phyloP scores from a whole-genome alignment of 2,888 invertebrate genomes.

The Diarsia mendica region DNA sequence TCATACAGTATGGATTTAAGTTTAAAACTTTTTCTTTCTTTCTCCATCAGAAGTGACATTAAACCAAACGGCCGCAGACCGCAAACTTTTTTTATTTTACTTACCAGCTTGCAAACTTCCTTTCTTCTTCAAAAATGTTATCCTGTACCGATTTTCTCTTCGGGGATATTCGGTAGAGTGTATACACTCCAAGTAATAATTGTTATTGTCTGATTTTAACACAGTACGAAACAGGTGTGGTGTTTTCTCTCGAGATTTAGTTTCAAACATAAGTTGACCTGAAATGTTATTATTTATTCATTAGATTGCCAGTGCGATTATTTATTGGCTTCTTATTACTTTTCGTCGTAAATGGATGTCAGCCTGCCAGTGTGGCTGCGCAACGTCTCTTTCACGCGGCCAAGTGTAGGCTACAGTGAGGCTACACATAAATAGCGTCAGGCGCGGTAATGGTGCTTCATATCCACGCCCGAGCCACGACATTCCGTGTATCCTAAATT shows the following conservation, averaged over 20 bases:
- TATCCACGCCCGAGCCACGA: no score
- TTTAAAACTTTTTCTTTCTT: no score
- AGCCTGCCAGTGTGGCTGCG: no score
- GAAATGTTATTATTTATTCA: neutral
- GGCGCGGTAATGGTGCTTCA: no score
- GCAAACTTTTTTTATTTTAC: neutral
- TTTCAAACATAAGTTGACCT: slow-evolving; percentile 9
- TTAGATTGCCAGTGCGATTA: neutral
- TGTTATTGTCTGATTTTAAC: slow-evolving; percentile 17
- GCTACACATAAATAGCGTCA: no score
- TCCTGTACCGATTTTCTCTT: slow-evolving; percentile 33
- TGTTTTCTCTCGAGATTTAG: neutral
- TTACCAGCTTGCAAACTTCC: slow-evolving; percentile 7
- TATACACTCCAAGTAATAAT: slow-evolving; percentile 36
- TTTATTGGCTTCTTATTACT: neutral
- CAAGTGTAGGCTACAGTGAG: no score
- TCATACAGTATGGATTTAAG: no score
- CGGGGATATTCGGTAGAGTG: fast-evolving
- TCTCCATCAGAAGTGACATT: no score
- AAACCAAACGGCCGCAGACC: no score
- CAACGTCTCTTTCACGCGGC: no score
- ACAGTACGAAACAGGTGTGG: neutral
- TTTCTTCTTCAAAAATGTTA: slow-evolving; percentile 19
- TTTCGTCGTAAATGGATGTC: neutral
- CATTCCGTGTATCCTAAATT: no score